A percentile compares a stretch with the other conserved stretches of the same genome.
These are phyloP conservation scores for Cephus pygmeus DNA, from an alignment of 2,888 invertebrate species.

Conservation along the genomic window DNA sequence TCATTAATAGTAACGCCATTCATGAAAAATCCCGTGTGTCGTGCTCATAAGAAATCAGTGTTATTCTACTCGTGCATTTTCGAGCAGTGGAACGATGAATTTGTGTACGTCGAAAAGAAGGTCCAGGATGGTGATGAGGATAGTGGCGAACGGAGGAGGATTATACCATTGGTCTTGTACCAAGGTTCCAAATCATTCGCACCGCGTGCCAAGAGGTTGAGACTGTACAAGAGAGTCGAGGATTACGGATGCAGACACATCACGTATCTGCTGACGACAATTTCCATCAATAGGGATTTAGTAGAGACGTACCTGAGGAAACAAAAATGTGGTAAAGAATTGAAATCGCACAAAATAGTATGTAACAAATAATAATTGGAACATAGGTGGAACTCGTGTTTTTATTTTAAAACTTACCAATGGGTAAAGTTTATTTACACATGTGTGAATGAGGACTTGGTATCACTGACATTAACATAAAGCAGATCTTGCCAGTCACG, in stretches of 20 bases:
- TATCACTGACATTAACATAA: constrained; percentile 21
- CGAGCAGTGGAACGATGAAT: constrained; percentile 10
- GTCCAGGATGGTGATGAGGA: neutral
- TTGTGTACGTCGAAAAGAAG: neutral
- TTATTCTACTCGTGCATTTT: constrained; percentile 6
- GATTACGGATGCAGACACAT: constrained; percentile 7
- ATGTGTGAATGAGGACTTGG: too few relatives aligned
- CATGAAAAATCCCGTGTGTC: constrained; percentile 9
- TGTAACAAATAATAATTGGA: too few relatives aligned
- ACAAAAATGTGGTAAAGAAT: too few relatives aligned
- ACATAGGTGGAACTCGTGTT: too few relatives aligned
- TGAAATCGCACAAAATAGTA: too few relatives aligned
- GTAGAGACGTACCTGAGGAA: too few relatives aligned
- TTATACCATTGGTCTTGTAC: too few relatives aligned
- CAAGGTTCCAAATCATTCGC: neutral
- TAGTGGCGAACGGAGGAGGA: too few relatives aligned
- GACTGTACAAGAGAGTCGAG: constrained; percentile 11
- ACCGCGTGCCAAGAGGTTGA: neutral
- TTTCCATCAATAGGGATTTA: constrained; percentile 4
- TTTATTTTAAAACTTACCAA: too few relatives aligned
- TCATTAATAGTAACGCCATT: constrained; percentile 11
- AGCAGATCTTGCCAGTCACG: constrained; percentile 24
- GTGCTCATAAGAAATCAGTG: constrained; percentile 4
- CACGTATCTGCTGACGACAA: constrained; percentile 11
- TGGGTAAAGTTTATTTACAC: too few relatives aligned